phyloP scores from a whole-genome alignment of 2,888 invertebrate species.

The Galerucella calmariensis region DNA sequence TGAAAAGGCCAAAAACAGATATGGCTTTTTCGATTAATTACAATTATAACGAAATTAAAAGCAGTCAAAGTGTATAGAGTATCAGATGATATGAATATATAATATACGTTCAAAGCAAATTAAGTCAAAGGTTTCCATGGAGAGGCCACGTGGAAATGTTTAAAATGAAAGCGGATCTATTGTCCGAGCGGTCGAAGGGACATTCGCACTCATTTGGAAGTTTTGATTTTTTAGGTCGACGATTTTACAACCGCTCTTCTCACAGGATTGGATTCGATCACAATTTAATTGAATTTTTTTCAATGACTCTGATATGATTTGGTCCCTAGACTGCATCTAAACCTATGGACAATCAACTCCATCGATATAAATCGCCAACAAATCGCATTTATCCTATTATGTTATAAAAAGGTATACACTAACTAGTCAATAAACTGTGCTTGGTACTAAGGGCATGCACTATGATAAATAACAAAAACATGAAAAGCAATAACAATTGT shows the following conservation, averaged over 20 bases:
- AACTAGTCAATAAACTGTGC: too few species aligned
- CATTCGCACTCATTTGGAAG: conserved; percentile 20
- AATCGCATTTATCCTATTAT: too few species aligned
- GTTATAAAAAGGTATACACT: too few species aligned
- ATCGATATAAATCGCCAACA: too few species aligned
- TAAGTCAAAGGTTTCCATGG: conserved; percentile 54
- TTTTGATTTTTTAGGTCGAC: conserved; percentile 48
- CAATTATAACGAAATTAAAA: conserved; percentile 47
- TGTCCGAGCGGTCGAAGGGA: conserved; percentile 41
- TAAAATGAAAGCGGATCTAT: conserved; percentile 37
- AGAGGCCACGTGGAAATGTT: conserved; percentile 37
- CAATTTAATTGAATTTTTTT: not conserved
- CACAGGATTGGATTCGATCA: conserved; percentile 2
- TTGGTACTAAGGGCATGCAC: too few species aligned
- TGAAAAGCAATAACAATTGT: too few species aligned
- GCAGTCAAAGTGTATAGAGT: conserved; percentile 35
- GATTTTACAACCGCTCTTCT: conserved; percentile 5
- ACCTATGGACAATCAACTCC: too few species aligned
- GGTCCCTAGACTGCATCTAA: too few species aligned
- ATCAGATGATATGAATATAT: conserved; percentile 42
- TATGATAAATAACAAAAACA: too few species aligned
- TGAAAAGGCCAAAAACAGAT: conserved; percentile 44
- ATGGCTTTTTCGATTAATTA: conserved; percentile 49
- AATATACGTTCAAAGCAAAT: conserved; percentile 49
- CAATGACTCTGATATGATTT: too few species aligned